Conservation (phyloP, 2,888 invertebrate species). For the Drosophila peninsularis region DNA sequence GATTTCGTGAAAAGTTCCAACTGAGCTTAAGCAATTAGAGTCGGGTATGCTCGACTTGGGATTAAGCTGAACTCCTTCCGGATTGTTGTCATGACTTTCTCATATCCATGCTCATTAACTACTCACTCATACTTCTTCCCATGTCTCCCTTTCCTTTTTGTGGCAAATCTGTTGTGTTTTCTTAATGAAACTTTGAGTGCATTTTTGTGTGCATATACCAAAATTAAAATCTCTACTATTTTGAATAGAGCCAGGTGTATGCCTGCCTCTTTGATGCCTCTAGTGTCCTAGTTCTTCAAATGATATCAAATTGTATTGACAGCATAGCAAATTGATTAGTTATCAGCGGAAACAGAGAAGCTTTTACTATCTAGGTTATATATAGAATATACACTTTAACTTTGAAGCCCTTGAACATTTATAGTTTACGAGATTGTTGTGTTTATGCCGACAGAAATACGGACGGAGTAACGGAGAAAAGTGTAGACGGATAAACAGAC, state of each 20-base stretch:
- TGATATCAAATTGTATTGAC: not conserved
- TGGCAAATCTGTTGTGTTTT: not conserved
- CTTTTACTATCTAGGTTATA: not conserved
- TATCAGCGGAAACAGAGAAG: not conserved
- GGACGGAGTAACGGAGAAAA: not conserved
- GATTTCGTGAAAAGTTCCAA: constrained; percentile 25
- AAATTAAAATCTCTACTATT: not conserved
- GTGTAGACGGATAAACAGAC: too few species aligned
- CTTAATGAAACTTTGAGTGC: too few species aligned
- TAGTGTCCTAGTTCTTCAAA: not conserved
- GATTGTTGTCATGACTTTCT: not conserved
- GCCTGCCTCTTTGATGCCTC: not conserved
- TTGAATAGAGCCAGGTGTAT: not conserved
- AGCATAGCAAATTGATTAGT: not conserved
- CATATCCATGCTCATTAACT: not conserved
- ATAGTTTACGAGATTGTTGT: not conserved
- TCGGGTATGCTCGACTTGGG: not conserved
- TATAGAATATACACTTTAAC: not conserved
- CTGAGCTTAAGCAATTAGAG: not conserved
- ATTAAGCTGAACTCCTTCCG: not conserved
- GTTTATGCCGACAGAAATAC: not conserved
- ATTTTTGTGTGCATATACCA: too few species aligned
- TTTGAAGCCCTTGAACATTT: too few species aligned
- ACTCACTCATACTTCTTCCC: not conserved
- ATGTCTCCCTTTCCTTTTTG: not conserved